phyloP scores from a whole-genome alignment of 2,113 vertebrate species.

The Penelope pileata region DNA sequence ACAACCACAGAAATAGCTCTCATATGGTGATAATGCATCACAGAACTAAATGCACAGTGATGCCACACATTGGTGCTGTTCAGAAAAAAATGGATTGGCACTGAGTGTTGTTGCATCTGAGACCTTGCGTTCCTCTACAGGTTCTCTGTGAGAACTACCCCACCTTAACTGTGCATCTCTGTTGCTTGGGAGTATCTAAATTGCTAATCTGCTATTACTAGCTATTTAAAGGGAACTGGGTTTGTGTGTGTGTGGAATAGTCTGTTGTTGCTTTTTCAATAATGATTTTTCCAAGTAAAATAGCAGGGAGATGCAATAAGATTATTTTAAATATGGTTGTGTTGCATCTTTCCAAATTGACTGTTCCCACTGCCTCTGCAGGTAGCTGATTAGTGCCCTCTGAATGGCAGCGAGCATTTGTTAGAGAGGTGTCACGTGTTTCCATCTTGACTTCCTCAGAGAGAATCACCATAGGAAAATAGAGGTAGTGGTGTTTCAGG shows the following conservation, averaged over 20 bases:
- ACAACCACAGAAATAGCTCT: not conserved
- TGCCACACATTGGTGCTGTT: not conserved
- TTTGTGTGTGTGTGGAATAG: not conserved
- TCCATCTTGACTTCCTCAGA: not conserved
- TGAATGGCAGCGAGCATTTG: not conserved
- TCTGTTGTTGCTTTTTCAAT: constrained; percentile 2
- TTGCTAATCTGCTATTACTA: not conserved
- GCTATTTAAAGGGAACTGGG: not conserved
- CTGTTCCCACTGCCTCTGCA: not conserved
- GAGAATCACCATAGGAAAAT: not conserved
- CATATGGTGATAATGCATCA: fast-evolving
- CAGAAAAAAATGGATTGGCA: not conserved
- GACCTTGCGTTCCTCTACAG: not conserved
- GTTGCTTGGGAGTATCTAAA: not conserved
- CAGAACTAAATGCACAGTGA: not conserved
- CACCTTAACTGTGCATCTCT: not conserved
- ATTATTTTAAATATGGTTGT: not conserved
- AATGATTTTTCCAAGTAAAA: constrained; percentile 17
- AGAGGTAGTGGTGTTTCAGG: not conserved
- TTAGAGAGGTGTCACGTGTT: not conserved
- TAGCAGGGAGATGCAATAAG: not conserved
- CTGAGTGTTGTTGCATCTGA: not conserved
- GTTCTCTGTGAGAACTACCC: not conserved
- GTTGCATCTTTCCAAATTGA: not conserved
- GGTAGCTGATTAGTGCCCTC: constrained; percentile 7